These are phyloP conservation scores for Daboia siamensis DNA, from an alignment of 2,113 vertebrate species.

Conservation along the genomic window DNA sequence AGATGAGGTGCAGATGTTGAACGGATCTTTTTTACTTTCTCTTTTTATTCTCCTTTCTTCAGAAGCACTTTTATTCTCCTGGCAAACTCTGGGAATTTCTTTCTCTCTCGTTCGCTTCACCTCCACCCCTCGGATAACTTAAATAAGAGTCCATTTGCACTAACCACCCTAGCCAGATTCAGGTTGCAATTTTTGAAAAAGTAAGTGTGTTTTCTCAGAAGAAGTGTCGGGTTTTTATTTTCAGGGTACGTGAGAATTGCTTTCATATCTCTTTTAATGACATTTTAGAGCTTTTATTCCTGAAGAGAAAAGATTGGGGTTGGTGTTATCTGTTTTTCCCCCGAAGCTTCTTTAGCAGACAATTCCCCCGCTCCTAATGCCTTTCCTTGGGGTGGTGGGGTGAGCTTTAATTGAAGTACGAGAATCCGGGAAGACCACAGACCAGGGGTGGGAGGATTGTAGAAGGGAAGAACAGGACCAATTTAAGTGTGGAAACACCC, in stretches of 20 bases:
- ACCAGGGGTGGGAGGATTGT: background rate
- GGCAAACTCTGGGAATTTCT: background rate
- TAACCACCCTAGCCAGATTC: background rate
- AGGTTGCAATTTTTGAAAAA: background rate
- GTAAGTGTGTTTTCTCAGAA: background rate
- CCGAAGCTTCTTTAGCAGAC: background rate
- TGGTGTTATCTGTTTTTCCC: background rate
- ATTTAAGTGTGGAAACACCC: background rate
- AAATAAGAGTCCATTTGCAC: background rate
- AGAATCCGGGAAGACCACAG: background rate
- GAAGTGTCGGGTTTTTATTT: background rate
- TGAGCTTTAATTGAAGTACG: background rate
- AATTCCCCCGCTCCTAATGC: background rate
- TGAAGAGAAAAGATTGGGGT: background rate
- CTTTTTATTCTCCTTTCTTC: background rate
- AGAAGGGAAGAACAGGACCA: background rate
- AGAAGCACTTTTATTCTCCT: background rate
- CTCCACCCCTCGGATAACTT: background rate
- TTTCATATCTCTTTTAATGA: background rate
- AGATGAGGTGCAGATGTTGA: background rate
- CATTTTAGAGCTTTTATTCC: background rate
- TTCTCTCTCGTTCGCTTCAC: background rate
- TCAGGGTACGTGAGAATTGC: background rate
- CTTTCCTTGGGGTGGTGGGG: background rate
- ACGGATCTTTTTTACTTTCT: background rate